Evolutionary conservation across 2,113 vertebrate species (phyloP).

Genomic region (Columba livia): DNA sequence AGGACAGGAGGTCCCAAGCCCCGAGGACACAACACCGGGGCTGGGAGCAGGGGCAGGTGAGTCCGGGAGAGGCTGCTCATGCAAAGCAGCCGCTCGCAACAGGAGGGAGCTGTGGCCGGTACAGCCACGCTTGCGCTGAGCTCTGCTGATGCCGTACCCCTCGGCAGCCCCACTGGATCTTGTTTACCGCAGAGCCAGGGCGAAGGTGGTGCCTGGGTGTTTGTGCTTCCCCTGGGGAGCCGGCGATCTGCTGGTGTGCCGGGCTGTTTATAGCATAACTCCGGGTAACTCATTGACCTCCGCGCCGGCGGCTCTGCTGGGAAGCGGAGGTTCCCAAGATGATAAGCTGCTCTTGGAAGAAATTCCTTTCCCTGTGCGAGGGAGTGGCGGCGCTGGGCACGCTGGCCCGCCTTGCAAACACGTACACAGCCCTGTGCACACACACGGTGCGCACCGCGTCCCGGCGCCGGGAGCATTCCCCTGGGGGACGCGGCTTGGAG

Average conservation of each 20-base stretch:
- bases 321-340: constrained; percentile 52
- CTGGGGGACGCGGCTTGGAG: background rate
- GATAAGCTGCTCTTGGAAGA: constrained; percentile 45
- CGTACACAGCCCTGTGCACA: background rate
- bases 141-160: background rate
- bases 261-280: background rate
- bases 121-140: background rate
- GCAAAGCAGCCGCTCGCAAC: background rate
- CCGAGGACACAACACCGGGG: background rate
- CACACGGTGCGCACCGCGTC: accelerated
- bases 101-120: accelerated
- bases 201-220: background rate
- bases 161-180: background rate
- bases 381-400: constrained; percentile 19
- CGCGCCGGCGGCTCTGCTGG: background rate
- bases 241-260: background rate
- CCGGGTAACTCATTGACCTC: constrained; percentile 49
- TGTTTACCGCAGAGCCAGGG: background rate
- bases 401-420: background rate
- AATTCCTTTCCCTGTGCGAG: constrained; percentile 1
- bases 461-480: background rate
- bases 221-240: background rate
- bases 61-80: background rate
- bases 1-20: background rate
- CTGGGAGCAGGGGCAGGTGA: background rate